Evolutionary conservation across 2,888 invertebrate genomes (phyloP), one percentile per base, ranked within the genome.

Genomic region (Spodoptera littoralis): DNA sequence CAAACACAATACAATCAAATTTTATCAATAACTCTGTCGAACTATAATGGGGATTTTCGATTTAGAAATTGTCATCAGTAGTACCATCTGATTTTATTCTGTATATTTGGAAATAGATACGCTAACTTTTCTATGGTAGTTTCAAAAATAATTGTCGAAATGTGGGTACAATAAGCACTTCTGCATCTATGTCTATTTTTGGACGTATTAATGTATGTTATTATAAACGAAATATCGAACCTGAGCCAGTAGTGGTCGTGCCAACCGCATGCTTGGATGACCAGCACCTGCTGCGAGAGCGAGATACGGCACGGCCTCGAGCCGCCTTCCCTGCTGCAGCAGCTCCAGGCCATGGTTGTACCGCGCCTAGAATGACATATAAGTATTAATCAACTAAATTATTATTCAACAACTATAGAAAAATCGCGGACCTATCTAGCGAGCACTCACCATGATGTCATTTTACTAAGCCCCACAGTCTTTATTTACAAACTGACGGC

Each of bases 221-320:
- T 18, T 18, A 18, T 18, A 30, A 30, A 30, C 30, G 30, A 22
- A 41, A 24, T 24, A 27, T 63, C 63, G 18, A 48, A 85, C 85
- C 79, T 82, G 77, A 3, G 76, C 75, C 8, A 87, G 82, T 30
- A 86, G 48, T 0, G 64, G 27, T 8, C 83, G 80, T 1, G 89
- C 85, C 4, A 63, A n/a, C 0, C 77, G 60, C 0, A 83, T 66
- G 3, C 65, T 54, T 1, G 73, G 65, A 11, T 79, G 76, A 0
- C 61, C n/a, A 0, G 83, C 80, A 0, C 87, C 86, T 0, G 88
- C 90, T 0, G 86, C 88, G 12, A 89, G 82, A 0, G 91, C 90
- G 1, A 91, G 77, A 11, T 88, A 87, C 3, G 90, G 82, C 47
- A 83, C 87, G 4, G 92, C 90, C 24, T 88, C 87, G 0, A 61